Evolutionary conservation across 2,113 vertebrate species (phyloP).

Genomic region (Capreolus pygargus): DNA sequence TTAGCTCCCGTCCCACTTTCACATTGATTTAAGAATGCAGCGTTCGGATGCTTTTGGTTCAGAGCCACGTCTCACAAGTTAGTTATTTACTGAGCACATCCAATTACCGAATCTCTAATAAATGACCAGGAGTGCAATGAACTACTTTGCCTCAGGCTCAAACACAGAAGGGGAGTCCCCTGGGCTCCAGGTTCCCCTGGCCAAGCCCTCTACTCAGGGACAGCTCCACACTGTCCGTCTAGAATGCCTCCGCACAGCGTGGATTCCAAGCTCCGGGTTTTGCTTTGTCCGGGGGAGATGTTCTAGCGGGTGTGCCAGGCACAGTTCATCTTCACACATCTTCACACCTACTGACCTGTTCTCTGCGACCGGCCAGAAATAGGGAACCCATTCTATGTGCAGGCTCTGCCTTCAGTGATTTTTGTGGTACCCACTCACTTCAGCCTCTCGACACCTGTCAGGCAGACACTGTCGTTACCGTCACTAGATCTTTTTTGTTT

Average conservation of each 20-base stretch:
- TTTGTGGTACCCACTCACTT: not conserved
- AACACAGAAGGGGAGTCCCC: rapidly evolving
- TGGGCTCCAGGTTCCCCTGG: rapidly evolving
- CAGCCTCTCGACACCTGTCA: not conserved
- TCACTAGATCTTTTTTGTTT: rapidly evolving
- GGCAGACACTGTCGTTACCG: rapidly evolving
- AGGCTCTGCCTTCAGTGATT: rapidly evolving
- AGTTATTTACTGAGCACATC: not conserved
- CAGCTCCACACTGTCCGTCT: rapidly evolving
- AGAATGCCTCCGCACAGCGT: rapidly evolving
- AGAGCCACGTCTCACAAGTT: rapidly evolving
- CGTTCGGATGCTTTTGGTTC: not conserved
- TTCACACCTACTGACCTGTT: no score
- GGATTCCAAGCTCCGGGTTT: not conserved
- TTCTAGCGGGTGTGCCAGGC: not conserved
- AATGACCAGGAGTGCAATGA: rapidly evolving
- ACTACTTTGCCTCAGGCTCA: not conserved
- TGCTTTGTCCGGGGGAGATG: rapidly evolving
- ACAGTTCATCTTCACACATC: not conserved
- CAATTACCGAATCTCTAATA: rapidly evolving
- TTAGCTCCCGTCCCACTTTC: not conserved
- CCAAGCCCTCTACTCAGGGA: rapidly evolving
- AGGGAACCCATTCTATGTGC: rapidly evolving
- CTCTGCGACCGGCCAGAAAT: no score
- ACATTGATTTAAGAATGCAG: not conserved